A percentile compares a stretch with the other conserved stretches of the same genome.
phyloP scores from a whole-genome alignment of 1,140 invertebrate species.

The Leptinotarsa undecemlineata region DNA sequence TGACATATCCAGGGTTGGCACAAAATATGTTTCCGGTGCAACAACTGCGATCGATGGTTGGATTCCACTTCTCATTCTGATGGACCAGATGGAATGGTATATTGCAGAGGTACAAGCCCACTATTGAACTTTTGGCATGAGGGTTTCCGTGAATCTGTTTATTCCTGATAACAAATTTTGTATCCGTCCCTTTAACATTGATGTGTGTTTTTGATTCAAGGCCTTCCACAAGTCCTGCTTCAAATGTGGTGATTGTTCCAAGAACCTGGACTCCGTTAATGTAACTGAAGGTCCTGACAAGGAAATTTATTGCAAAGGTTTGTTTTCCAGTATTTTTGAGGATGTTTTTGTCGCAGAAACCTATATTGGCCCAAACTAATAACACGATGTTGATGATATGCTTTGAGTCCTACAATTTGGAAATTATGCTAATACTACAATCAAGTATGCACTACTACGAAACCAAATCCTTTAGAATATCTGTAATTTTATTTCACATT shows the following conservation, averaged over 20 bases:
- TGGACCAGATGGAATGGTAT: conserved; percentile 88
- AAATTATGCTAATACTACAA: too few relatives aligned
- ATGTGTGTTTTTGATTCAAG: conserved; percentile 53
- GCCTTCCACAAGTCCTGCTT: conserved; percentile 93
- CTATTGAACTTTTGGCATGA: conserved; percentile 23
- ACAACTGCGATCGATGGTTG: conserved; percentile 85
- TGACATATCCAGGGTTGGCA: conserved; percentile 75
- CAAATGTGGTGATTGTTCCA: conserved; percentile 91
- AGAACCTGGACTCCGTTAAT: conserved; percentile 94
- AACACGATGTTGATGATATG: too few relatives aligned
- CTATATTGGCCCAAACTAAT: too few relatives aligned
- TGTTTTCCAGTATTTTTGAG: conserved; percentile 42
- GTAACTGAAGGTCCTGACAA: conserved; percentile 94
- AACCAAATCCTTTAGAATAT: too few relatives aligned
- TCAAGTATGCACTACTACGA: too few relatives aligned
- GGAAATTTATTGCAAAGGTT: conserved; percentile 98
- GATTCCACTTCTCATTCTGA: conserved; percentile 94
- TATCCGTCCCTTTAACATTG: conserved; percentile 14
- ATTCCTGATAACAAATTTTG: not conserved
- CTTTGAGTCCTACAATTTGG: too few relatives aligned
- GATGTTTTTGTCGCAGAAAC: too few relatives aligned
- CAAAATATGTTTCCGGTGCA: conserved; percentile 88
- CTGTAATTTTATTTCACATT: too few relatives aligned
- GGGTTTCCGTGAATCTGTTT: conserved; percentile 25
- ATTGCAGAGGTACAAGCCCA: conserved; percentile 79